Base-by-base conservation (phyloP, 2,113 vertebrate species). In the Triplophysa dalaica region DNA sequence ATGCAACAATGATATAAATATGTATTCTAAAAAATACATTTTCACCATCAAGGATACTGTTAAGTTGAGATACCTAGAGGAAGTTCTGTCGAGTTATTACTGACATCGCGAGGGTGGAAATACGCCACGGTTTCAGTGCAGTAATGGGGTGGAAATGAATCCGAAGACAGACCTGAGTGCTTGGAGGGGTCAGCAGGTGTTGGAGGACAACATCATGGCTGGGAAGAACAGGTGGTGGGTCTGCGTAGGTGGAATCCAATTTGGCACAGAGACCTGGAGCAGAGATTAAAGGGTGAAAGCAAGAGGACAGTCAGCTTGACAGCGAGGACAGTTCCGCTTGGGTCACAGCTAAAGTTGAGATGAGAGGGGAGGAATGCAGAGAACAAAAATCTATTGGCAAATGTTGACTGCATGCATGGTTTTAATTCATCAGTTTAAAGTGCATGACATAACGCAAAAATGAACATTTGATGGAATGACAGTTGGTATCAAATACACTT, bases 241-340 rank as follows among this genome's bases (percentile, higher is more conserved):
- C 82, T 81, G 70, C 68, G 66, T 78, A 85, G 84, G 82, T 81
- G 70, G 84, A 85, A 85, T 81, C 82, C 82, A 83, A 85, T 85
- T 83, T 85, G 84, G 84, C 84, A 80, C 70, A 70, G 76, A 83
- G 79, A 83, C 84, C 82, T 79, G 61, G 41, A 85, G 82, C 82
- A 79, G 79, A 85, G 84, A 85, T 85, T 85, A 85, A 85, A 85
- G 84, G 81, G 81, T 79, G 84, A 83, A 83, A 85, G 76, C 82
- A 81, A 83, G 84, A 81, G 70, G 82, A 83, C 79, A 83, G 84
- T 81, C 79, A 81, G 79, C 82, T 76, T 76, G 79, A 85, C 66
- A 70, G 82, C 54, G 56, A 83, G 66, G 76, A 79, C 82, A 75
- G 77, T 81, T 83, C 78, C 56, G 73, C 84, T 79, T 81, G 79